Conservation (phyloP, 2,888 invertebrate species). For the Stenichneumon culpator region DNA sequence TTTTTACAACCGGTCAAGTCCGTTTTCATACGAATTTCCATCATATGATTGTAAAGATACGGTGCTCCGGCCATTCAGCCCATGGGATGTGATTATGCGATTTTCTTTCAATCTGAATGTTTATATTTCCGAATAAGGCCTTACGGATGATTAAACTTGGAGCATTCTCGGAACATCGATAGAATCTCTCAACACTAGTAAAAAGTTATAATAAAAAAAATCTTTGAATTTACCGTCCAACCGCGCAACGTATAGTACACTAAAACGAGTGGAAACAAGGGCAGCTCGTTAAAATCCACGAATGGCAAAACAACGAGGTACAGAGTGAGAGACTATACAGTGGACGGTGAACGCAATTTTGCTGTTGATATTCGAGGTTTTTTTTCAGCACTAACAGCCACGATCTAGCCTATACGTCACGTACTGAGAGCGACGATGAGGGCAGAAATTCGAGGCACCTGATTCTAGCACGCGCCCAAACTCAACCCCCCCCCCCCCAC, state of each 20-base stretch:
- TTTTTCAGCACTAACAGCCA: background rate
- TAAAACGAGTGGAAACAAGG: background rate
- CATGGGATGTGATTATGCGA: no score
- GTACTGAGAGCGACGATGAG: background rate
- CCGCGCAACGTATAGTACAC: background rate
- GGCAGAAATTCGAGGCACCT: conserved; percentile 26
- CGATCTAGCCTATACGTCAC: conserved; percentile 28
- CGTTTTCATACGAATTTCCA: no score
- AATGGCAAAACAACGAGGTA: conserved; percentile 5
- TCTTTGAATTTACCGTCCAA: background rate
- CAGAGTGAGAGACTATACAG: background rate
- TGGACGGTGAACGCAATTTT: conserved; percentile 29
- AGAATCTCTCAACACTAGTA: background rate
- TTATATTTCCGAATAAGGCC: no score
- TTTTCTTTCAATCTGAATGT: no score
- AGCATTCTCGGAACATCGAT: background rate
- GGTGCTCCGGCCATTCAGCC: no score
- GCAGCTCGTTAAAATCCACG: conserved; percentile 22
- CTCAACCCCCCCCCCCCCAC: background rate
- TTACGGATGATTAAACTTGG: no score
- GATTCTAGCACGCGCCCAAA: background rate
- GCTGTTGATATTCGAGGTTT: background rate
- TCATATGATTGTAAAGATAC: no score
- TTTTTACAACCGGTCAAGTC: conserved; percentile 33
- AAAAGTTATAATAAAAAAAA: background rate